phyloP scores from a whole-genome alignment of 2,888 invertebrate species.

The Xestia ashworthii region DNA sequence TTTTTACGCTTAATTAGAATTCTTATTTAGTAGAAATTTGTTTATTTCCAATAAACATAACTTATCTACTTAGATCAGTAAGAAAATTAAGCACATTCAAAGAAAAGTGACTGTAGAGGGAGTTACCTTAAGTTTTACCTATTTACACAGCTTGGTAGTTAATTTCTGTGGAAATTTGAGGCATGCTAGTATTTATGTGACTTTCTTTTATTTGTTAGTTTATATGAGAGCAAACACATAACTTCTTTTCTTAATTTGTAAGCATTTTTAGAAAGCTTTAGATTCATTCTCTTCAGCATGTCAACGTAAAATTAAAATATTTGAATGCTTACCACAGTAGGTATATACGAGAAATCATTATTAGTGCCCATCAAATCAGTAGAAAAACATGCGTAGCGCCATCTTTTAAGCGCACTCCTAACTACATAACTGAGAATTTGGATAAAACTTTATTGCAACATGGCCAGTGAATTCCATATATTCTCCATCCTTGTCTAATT shows the following conservation, averaged over 20 bases:
- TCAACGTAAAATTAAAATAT: not conserved
- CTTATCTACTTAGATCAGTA: not conserved
- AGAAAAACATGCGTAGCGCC: slow-evolving; percentile 77
- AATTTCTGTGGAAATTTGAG: not conserved
- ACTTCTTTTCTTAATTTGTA: not conserved
- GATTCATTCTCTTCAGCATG: not conserved
- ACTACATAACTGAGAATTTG: slow-evolving; percentile 78
- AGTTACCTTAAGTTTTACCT: not conserved
- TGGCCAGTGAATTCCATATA: slow-evolving; percentile 78
- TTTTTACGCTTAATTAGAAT: slow-evolving; percentile 3
- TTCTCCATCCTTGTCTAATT: slow-evolving; percentile 77
- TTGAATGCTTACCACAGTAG: slow-evolving; percentile 42
- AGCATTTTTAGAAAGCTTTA: slow-evolving; percentile 13
- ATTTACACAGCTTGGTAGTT: not conserved
- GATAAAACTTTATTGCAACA: slow-evolving; percentile 81
- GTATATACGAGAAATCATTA: not conserved
- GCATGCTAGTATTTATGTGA: not conserved
- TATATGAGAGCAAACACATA: not conserved
- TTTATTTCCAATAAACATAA: not conserved
- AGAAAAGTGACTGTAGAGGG: not conserved
- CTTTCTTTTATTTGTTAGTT: slow-evolving; percentile 8
- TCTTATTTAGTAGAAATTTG: not conserved
- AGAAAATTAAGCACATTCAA: not conserved
- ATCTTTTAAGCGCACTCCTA: slow-evolving; percentile 81
- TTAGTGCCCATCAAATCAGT: slow-evolving; percentile 35